These are phyloP conservation scores for Drosophila eohydei DNA, from an alignment of 2,888 invertebrate species.

Conservation along the genomic window DNA sequence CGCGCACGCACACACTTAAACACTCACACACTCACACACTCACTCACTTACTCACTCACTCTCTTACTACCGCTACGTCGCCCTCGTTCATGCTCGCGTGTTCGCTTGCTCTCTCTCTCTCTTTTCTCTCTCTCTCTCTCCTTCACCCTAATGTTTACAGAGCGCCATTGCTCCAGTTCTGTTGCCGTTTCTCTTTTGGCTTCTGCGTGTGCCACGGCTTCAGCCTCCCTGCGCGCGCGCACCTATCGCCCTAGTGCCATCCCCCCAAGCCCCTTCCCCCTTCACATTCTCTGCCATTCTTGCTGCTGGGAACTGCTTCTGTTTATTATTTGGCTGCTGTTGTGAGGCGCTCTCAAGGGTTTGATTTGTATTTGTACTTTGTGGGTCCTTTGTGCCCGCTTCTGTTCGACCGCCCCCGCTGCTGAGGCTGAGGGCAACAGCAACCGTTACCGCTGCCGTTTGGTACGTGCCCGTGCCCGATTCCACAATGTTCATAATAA, in stretches of 20 bases:
- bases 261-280: background rate
- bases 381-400: conserved; percentile 63
- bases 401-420: conserved; percentile 1
- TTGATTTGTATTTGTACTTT: conserved; percentile 76
- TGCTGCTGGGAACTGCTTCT: conserved; percentile 33
- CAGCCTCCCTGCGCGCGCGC: conserved; percentile 46
- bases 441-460: conserved; percentile 48
- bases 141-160: conserved; percentile 50
- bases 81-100: conserved; percentile 21
- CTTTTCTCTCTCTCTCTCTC: conserved; percentile 14
- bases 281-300: background rate
- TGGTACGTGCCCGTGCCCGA: conserved; percentile 71
- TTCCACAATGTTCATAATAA: conserved; percentile 76
- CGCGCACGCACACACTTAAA: conserved; percentile 14
- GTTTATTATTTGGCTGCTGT: conserved; percentile 70
- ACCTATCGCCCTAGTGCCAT: conserved; percentile 7
- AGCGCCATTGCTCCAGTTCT: conserved; percentile 70
- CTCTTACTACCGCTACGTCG: conserved; percentile 12
- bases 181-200: conserved; percentile 42
- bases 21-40: conserved; percentile 9
- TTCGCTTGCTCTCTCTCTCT: conserved; percentile 18
- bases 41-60: conserved; percentile 4
- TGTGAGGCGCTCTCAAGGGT: conserved; percentile 73
- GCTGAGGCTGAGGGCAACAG: background rate
- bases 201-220: conserved; percentile 34